These are phyloP conservation scores for Venusia cambrica DNA, from an alignment of 2,888 invertebrate species.

Conservation along the genomic window DNA sequence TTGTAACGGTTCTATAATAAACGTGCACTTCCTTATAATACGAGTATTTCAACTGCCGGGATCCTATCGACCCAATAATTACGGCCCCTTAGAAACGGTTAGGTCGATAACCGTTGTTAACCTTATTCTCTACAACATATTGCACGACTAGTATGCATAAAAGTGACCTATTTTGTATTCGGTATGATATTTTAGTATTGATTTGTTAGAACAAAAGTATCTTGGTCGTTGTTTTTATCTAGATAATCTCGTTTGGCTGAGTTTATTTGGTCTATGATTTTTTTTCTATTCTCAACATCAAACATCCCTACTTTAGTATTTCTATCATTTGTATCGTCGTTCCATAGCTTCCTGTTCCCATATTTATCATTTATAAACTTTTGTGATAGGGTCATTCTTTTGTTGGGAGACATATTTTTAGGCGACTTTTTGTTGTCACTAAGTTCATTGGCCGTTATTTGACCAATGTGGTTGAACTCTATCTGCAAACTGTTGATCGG, in stretches of 20 bases:
- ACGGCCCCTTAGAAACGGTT: slow-evolving; percentile 52
- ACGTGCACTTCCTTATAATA: slow-evolving; percentile 42
- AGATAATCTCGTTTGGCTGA: slow-evolving; percentile 56
- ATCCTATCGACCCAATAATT: slow-evolving; percentile 57
- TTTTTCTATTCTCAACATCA: slow-evolving; percentile 63
- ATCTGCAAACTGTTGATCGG: slow-evolving; percentile 62
- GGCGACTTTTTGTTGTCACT: slow-evolving; percentile 61
- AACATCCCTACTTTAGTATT: slow-evolving; percentile 52
- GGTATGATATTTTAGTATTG: slow-evolving; percentile 40
- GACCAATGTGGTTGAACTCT: slow-evolving; percentile 75
- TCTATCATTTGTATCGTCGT: slow-evolving; percentile 60
- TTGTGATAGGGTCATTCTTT: slow-evolving; percentile 70
- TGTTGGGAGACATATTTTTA: slow-evolving; percentile 52
- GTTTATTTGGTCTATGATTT: slow-evolving; percentile 61
- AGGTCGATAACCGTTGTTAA: slow-evolving; percentile 56
- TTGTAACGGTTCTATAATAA: slow-evolving; percentile 78
- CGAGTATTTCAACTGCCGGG: slow-evolving; percentile 27
- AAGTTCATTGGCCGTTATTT: slow-evolving; percentile 60
- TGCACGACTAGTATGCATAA: slow-evolving; percentile 55
- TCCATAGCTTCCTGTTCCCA: slow-evolving; percentile 73
- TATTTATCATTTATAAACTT: slow-evolving; percentile 79
- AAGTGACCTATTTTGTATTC: slow-evolving; percentile 33
- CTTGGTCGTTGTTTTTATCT: slow-evolving; percentile 53
- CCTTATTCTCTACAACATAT: slow-evolving; percentile 54
- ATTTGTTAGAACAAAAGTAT: slow-evolving; percentile 44